Percentiles rank a stretch among this genome's conserved stretches.
Conservation (phyloP, 2,888 invertebrate genomes). For the Cataglyphis albicans region DNA sequence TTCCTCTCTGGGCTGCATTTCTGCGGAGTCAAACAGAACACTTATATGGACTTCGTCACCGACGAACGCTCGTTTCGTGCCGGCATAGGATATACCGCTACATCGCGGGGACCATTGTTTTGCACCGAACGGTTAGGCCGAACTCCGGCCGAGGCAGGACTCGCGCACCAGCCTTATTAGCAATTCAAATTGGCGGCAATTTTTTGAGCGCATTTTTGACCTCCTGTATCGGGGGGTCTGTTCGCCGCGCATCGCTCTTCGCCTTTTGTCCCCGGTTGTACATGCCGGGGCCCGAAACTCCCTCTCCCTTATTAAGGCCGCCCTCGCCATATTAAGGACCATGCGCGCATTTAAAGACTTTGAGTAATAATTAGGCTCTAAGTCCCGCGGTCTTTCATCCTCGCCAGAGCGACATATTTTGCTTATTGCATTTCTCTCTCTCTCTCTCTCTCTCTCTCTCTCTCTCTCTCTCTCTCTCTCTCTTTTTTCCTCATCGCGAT, state of each 20-base stretch:
- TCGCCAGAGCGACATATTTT: conserved; percentile 32
- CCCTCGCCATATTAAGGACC: conserved; percentile 85
- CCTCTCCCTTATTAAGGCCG: conserved; percentile 85
- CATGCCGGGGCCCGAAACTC: conserved; percentile 77
- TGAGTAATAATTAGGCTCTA: conserved; percentile 73
- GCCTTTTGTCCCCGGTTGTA: conserved; percentile 36
- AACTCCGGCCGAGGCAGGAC: conserved; percentile 70
- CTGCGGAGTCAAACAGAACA: conserved; percentile 84
- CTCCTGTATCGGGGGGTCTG: conserved; percentile 85
- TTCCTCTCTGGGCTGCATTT: conserved; percentile 83
- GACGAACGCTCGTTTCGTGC: conserved; percentile 79
- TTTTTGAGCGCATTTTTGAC: conserved; percentile 86
- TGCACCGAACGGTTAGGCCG: conserved; percentile 80
- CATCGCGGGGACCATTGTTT: conserved; percentile 83
- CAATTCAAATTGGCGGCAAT: conserved; percentile 86
- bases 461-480: not conserved
- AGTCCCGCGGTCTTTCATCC: conserved; percentile 26
- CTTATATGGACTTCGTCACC: conserved; percentile 86
- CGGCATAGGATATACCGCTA: conserved; percentile 83
- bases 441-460: not conserved
- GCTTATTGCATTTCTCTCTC: conserved; percentile 28
- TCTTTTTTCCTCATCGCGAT: not conserved
- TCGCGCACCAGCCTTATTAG: conserved; percentile 83
- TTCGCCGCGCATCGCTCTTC: conserved; percentile 72
- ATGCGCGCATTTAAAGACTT: conserved; percentile 61